These are phyloP conservation scores for Serrognathus titanus DNA, from an alignment of 2,888 invertebrate species.

Conservation along the genomic window DNA sequence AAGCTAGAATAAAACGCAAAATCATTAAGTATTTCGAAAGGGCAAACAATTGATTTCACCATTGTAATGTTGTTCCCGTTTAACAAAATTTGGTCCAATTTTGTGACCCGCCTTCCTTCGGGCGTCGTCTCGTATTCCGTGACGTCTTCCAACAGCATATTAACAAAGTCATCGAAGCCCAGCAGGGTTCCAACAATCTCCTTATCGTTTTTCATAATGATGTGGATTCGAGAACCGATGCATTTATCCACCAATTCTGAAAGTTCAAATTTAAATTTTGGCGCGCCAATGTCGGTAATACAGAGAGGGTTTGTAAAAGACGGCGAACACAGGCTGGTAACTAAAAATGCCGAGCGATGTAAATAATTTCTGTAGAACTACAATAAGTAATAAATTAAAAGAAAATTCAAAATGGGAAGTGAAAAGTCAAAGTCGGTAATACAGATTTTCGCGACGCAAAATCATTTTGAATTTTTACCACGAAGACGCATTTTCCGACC, in stretches of 20 bases:
- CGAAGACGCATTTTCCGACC: no score
- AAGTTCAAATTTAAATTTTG: constrained; percentile 31
- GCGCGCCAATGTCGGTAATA: no score
- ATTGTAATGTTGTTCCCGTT: constrained; percentile 99
- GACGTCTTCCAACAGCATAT: constrained; percentile 97
- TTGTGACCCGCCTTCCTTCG: constrained; percentile 93
- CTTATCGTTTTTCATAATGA: constrained; percentile 99
- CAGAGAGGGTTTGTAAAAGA: background rate
- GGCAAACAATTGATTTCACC: constrained; percentile 53
- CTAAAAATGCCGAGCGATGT: no score
- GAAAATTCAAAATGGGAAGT: background rate
- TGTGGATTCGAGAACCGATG: constrained; percentile 98
- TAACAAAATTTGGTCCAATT: constrained; percentile 93
- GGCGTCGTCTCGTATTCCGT: constrained; percentile 97
- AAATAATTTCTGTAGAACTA: background rate
- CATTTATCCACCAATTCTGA: constrained; percentile 98
- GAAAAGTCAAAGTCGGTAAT: no score
- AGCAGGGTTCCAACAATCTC: constrained; percentile 97
- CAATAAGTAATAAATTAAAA: background rate
- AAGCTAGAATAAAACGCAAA: constrained; percentile 52
- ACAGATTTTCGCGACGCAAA: no score
- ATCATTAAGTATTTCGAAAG: no score
- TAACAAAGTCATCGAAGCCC: constrained; percentile 98
- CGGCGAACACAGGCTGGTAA: background rate
- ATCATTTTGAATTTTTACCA: no score